phyloP scores from a whole-genome alignment of 1,140 invertebrate species.

The Eubasilissa regina region DNA sequence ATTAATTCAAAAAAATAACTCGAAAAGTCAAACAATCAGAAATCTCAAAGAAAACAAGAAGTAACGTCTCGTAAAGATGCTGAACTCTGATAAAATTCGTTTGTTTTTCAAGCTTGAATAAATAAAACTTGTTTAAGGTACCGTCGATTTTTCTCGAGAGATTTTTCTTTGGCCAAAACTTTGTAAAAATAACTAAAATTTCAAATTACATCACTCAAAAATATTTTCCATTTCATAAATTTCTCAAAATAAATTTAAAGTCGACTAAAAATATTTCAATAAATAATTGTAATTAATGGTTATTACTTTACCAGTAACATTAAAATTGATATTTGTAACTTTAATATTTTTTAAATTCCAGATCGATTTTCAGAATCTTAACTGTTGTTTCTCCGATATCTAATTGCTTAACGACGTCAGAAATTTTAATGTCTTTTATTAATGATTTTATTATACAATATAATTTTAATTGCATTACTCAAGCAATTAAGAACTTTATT shows the following conservation, averaged over 20 bases:
- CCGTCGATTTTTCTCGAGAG: constrained; percentile 1
- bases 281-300: too few species aligned
- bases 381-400: background rate
- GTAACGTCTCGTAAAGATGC: constrained; percentile 60
- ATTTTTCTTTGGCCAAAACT: constrained; percentile 29
- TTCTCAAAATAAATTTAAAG: too few species aligned
- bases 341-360: too few species aligned
- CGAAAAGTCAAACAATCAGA: constrained; percentile 59
- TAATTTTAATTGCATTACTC: constrained; percentile 48
- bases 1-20: constrained; percentile 61
- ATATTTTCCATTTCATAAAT: background rate
- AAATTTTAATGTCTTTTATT: constrained; percentile 30
- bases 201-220: background rate
- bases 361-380: background rate
- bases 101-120: constrained; percentile 59
- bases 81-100: constrained; percentile 58
- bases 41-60: constrained; percentile 56
- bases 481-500: too few species aligned
- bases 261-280: too few species aligned
- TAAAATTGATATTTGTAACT: too few species aligned
- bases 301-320: too few species aligned
- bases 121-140: constrained; percentile 53
- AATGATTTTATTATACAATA: constrained; percentile 50
- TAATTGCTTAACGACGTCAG: constrained; percentile 6
- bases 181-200: constrained; percentile 13